phyloP scores from a whole-genome alignment of 2,888 invertebrate species.

The Nomada lathburiana region DNA sequence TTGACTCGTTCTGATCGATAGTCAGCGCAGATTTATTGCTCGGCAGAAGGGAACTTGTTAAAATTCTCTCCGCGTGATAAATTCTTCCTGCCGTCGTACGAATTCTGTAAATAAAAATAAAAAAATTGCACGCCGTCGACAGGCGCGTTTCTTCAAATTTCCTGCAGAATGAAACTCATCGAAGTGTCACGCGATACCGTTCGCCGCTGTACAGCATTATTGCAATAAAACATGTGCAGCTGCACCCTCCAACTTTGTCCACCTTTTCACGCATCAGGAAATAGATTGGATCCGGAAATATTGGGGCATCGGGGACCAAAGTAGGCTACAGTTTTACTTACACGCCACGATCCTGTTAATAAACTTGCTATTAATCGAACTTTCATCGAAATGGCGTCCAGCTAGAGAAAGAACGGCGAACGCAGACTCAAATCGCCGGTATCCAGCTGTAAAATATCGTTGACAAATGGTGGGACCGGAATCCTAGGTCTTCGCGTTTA shows the following conservation, averaged over 20 bases:
- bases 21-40: conserved; percentile 60
- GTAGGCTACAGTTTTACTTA: background rate
- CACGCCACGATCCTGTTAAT: background rate
- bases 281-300: background rate
- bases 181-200: background rate
- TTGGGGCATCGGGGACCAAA: background rate
- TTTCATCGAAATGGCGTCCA: background rate
- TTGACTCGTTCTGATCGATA: conserved; percentile 62
- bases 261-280: background rate
- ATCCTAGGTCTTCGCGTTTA: conserved; percentile 19
- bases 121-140: background rate
- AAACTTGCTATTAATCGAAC: background rate
- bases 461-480: conserved; percentile 45
- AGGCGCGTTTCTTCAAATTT: background rate
- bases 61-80: conserved; percentile 54
- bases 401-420: background rate
- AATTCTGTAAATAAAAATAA: conserved; percentile 11
- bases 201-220: background rate
- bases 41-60: conserved; percentile 47
- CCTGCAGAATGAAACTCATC: conserved; percentile 14
- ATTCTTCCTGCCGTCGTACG: conserved; percentile 25
- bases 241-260: background rate
- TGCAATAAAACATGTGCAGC: background rate
- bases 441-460: conserved; percentile 37
- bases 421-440: conserved; percentile 2